Evolutionary conservation across 2,888 invertebrate genomes (phyloP).

Genomic region (Heteromurus nitidus): DNA sequence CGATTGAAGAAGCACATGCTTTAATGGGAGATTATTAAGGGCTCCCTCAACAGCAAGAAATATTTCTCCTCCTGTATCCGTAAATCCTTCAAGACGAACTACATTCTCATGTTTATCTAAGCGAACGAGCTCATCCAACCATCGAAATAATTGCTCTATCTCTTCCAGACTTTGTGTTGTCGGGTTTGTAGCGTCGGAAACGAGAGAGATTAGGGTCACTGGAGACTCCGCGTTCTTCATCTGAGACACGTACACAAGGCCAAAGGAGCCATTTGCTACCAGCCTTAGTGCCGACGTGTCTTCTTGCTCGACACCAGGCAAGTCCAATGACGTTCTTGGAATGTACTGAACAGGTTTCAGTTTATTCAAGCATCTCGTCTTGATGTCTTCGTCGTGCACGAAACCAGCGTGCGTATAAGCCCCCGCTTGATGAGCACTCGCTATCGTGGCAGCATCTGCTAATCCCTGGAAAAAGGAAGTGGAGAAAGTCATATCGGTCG

Average conservation of each 20-base stretch:
- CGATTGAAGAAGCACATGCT: conserved; percentile 82
- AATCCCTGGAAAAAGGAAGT: conserved; percentile 55
- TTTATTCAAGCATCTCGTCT: conserved; percentile 76
- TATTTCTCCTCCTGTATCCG: conserved; percentile 82
- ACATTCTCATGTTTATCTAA: conserved; percentile 84
- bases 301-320: conserved; percentile 74
- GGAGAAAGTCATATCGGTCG: conserved; percentile 59
- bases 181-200: conserved; percentile 15
- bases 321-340: conserved; percentile 83
- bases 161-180: conserved; percentile 46
- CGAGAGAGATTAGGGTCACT: conserved; percentile 60
- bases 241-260: conserved; percentile 64
- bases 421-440: conserved; percentile 77
- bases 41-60: conserved; percentile 85
- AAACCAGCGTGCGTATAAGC: conserved; percentile 71
- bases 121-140: conserved; percentile 83
- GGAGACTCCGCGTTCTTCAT: conserved; percentile 62
- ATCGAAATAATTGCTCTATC: conserved; percentile 74
- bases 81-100: conserved; percentile 85
- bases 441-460: conserved; percentile 50
- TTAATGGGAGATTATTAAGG: conserved; percentile 79
- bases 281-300: conserved; percentile 79
- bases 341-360: conserved; percentile 83
- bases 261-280: conserved; percentile 80
- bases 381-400: conserved; percentile 82